phyloP scores from a whole-genome alignment of 2,888 invertebrate genomes.

The Pteria penguin region DNA sequence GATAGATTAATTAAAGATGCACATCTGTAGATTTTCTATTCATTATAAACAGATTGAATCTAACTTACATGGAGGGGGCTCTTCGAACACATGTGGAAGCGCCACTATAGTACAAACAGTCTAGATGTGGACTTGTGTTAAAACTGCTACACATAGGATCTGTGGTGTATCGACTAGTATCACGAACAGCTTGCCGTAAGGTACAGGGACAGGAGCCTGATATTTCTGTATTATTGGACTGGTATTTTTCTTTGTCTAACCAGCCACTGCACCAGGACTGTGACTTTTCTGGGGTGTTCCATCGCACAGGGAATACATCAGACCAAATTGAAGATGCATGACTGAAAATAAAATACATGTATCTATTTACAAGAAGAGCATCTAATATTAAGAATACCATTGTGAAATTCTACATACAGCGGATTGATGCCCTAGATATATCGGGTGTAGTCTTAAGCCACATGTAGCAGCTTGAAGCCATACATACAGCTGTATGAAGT shows the following conservation, averaged over 20 bases:
- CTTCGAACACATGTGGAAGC: constrained; percentile 54
- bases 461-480: no score
- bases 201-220: constrained; percentile 66
- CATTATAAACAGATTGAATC: no score
- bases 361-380: no score
- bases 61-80: constrained; percentile 54
- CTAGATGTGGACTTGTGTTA: constrained; percentile 40
- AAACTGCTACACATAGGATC: constrained; percentile 65
- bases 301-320: constrained; percentile 69
- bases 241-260: constrained; percentile 46
- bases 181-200: constrained; percentile 61
- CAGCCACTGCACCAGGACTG: constrained; percentile 62
- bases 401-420: no score
- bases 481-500: no score
- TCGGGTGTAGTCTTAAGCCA: no score
- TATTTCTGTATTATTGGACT: constrained; percentile 22
- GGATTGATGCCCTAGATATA: no score
- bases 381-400: no score
- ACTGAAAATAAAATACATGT: no score
- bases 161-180: constrained; percentile 62
- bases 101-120: constrained; percentile 56
- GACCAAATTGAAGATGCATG: constrained; percentile 62
- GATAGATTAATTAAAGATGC: no score
- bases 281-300: constrained; percentile 44
- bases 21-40: no score